Evolutionary conservation across 2,888 invertebrate genomes (phyloP).

Genomic region (Sceliomorpha sp.): DNA sequence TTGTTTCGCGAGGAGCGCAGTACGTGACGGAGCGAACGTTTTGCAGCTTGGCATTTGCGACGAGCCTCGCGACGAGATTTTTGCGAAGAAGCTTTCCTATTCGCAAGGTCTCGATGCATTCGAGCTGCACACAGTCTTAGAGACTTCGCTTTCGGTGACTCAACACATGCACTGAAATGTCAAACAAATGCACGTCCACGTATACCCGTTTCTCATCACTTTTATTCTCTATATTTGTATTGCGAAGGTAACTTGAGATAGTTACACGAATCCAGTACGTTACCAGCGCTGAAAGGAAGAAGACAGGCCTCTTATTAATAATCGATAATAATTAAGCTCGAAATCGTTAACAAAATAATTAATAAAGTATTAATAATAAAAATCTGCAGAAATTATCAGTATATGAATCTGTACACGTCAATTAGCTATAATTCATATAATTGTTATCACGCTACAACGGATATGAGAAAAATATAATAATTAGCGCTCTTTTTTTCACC

Average conservation of each 20-base stretch:
- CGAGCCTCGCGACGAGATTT: background rate
- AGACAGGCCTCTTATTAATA: no score
- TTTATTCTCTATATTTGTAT: background rate
- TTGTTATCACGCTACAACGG: no score
- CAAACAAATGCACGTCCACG: background rate
- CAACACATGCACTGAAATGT: slow-evolving; percentile 10
- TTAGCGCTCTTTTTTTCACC: no score
- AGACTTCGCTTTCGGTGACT: background rate
- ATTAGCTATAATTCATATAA: no score
- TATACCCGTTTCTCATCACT: background rate
- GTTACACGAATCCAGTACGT: no score
- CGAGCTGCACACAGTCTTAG: background rate
- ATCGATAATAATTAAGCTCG: no score
- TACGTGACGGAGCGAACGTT: background rate
- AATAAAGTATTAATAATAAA: no score
- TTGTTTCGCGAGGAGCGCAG: background rate
- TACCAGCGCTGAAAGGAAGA: no score
- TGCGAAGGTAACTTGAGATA: background rate
- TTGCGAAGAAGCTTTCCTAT: slow-evolving; percentile 1
- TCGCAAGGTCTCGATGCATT: slow-evolving; percentile 6
- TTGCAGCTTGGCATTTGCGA: slow-evolving; percentile 5
- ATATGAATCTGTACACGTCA: no score
- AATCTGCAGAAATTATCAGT: no score
- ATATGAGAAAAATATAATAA: no score
- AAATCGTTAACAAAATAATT: no score